These are phyloP conservation scores for Acropora yongei DNA, from an alignment of 64 coral and sea anemone genomes.

Conservation along the genomic window DNA sequence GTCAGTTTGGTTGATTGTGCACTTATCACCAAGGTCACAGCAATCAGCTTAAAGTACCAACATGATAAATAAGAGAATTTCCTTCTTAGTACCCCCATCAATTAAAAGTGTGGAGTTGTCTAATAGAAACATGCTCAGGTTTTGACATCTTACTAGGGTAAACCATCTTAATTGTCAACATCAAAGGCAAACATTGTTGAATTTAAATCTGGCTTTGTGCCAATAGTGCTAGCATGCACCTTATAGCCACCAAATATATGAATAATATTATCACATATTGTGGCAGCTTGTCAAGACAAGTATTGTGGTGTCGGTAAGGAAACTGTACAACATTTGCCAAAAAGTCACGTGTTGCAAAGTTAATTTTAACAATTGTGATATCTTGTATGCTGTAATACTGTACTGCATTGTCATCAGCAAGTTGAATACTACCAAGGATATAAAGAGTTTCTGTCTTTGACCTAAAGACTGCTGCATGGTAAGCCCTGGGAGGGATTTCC, in stretches of 20 bases:
- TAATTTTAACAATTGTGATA: no score
- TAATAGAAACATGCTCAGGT: constrained; percentile 5
- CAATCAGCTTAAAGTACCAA: constrained; percentile 1
- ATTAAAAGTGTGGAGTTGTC: neutral
- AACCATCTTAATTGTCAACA: neutral
- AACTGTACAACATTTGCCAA: no score
- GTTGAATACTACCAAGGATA: no score
- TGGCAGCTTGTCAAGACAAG: constrained; percentile 7
- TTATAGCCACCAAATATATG: constrained; percentile 41
- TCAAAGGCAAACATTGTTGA: constrained; percentile 10
- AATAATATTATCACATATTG: neutral
- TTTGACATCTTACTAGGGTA: neutral
- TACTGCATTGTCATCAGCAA: no score
- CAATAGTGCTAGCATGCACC: neutral
- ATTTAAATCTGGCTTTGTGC: neutral
- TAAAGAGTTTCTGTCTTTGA: no score
- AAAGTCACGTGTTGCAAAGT: no score
- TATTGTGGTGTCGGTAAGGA: neutral
- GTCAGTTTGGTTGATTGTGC: constrained; percentile 2
- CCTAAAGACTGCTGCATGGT: no score
- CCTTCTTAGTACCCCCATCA: neutral
- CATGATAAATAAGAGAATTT: constrained; percentile 5
- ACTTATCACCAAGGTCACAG: constrained; percentile 21
- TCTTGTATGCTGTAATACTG: no score
- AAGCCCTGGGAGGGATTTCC: no score